A percentile compares a stretch with the other conserved stretches of the same genome.
phyloP scores from a whole-genome alignment of 2,888 invertebrate species.

The Drosophila bunnanda region DNA sequence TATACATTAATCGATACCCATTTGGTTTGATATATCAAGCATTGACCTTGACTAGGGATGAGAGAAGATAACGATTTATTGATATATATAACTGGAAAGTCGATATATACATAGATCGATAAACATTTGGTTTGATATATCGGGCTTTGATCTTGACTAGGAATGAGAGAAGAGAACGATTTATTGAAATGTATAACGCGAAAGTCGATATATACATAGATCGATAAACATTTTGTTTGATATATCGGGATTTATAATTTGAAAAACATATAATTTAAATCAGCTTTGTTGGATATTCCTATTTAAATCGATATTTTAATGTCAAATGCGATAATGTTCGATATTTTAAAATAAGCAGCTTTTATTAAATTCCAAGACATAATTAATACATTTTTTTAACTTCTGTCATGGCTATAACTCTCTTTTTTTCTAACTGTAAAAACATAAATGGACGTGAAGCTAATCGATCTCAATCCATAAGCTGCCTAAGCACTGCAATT shows the following conservation, averaged over 20 bases:
- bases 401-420: neutral
- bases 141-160: too few relatives aligned
- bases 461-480: constrained; percentile 33
- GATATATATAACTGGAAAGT: neutral
- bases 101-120: neutral
- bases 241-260: too few relatives aligned
- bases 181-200: neutral
- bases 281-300: too few relatives aligned
- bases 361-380: neutral
- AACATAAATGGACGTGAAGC: constrained; percentile 3
- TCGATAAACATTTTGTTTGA: neutral
- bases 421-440: neutral
- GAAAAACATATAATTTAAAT: too few relatives aligned
- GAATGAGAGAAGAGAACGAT: too few relatives aligned
- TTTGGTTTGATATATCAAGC: too few relatives aligned
- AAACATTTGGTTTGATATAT: too few relatives aligned
- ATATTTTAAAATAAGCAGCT: neutral
- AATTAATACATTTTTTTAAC: neutral
- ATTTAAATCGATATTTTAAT: too few relatives aligned
- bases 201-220: neutral
- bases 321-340: neutral
- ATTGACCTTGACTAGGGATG: too few relatives aligned
- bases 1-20: neutral
- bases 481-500: constrained; percentile 28
- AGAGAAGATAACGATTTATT: too few relatives aligned